Evolutionary conservation across 2,113 vertebrate genomes (phyloP).

Genomic region (Macheiramphus alcinus): DNA sequence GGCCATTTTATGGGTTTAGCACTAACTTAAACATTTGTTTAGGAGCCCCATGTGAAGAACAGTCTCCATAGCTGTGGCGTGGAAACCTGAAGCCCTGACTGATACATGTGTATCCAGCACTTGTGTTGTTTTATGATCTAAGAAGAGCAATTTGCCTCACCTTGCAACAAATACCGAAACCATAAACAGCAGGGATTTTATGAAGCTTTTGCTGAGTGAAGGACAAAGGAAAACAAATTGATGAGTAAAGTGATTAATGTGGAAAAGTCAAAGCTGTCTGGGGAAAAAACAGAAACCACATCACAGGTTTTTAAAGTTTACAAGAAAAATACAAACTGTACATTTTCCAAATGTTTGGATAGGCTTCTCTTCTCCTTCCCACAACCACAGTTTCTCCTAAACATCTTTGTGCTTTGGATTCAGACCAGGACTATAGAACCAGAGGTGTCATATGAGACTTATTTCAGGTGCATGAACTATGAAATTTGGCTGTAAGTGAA

Average conservation of each 20-base stretch:
- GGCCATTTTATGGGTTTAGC: background rate
- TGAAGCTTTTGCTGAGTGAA: background rate
- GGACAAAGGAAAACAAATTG: background rate
- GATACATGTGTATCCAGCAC: background rate
- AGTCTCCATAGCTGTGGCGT: background rate
- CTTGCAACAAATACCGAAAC: background rate
- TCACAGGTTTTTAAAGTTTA: background rate
- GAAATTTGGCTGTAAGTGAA: background rate
- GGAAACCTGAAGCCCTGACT: background rate
- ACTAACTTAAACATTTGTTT: background rate
- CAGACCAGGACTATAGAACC: background rate
- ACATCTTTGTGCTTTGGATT: background rate
- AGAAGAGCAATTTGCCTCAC: background rate
- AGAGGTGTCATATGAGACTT: background rate
- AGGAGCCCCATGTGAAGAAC: background rate
- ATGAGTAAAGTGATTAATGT: background rate
- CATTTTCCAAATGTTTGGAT: background rate
- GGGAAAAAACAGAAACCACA: background rate
- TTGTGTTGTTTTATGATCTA: background rate
- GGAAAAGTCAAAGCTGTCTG: background rate
- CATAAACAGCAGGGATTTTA: background rate
- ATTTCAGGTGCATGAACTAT: background rate
- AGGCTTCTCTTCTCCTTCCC: background rate
- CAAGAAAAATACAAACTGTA: background rate
- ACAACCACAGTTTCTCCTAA: background rate